These are phyloP conservation scores for Axis porcinus DNA, from an alignment of 2,113 vertebrate genomes.

Conservation along the genomic window DNA sequence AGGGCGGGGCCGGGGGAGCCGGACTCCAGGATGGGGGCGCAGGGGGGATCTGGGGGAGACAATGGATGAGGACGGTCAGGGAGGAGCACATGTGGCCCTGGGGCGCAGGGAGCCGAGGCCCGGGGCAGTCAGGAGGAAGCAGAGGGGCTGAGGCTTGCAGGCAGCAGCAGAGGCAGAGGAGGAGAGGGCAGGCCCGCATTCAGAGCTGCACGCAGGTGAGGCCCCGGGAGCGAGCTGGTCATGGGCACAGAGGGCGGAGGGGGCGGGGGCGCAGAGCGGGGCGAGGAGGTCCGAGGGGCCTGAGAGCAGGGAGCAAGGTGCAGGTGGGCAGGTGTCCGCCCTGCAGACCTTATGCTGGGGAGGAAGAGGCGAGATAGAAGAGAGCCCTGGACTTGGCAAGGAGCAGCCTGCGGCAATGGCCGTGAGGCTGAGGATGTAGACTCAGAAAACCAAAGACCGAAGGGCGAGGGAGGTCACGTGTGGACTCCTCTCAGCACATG, in stretches of 20 bases:
- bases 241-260: rapidly evolving
- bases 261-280: neutral
- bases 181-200: rapidly evolving
- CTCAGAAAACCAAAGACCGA: neutral
- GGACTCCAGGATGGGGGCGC: rapidly evolving
- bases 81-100: rapidly evolving
- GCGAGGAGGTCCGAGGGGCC: rapidly evolving
- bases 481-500: neutral
- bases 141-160: neutral
- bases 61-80: neutral
- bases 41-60: neutral
- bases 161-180: neutral
- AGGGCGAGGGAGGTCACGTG: neutral
- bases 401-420: rapidly evolving
- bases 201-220: neutral
- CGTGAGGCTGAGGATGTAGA: rapidly evolving
- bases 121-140: neutral
- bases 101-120: neutral
- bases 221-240: neutral
- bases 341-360: neutral
- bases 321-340: neutral
- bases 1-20: neutral
- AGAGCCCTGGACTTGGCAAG: neutral
- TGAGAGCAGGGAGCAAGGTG: neutral
- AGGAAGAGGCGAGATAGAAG: neutral